Percentiles rank a stretch among this genome's conserved stretches.
Conservation (phyloP, 1,140 invertebrate species). For the Drosophila rhopaloa region DNA sequence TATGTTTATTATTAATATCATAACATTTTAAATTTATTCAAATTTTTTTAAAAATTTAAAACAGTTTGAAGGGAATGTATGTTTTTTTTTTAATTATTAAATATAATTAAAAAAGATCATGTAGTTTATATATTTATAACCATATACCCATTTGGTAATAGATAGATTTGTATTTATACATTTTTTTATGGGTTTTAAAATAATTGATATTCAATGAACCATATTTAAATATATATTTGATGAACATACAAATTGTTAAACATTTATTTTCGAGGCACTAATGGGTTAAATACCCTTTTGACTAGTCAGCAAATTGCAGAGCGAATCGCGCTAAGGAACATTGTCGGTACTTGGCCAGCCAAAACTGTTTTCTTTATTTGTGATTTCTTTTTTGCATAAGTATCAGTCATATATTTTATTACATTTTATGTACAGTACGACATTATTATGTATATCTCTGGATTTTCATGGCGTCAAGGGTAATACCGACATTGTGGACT, state of each 20-base stretch:
- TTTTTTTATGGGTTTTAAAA: no score
- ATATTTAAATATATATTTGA: no score
- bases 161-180: neutral
- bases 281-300: conserved; percentile 30
- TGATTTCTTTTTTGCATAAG: conserved; percentile 10
- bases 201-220: no score
- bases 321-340: conserved; percentile 18
- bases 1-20: no score
- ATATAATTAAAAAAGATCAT: no score
- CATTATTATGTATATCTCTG: conserved; percentile 13
- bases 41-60: no score
- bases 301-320: conserved; percentile 34
- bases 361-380: conserved; percentile 11
- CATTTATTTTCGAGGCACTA: neutral
- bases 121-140: no score
- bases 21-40: no score
- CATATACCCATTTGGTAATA: no score
- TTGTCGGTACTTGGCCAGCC: conserved; percentile 4
- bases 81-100: no score
- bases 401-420: conserved; percentile 56
- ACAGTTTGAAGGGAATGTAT: no score
- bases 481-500: conserved; percentile 6
- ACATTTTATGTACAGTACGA: conserved; percentile 56
- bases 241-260: no score
- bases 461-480: conserved; percentile 9